Evolutionary conservation across 1,140 invertebrate species (phyloP), one percentile per base, ranked within the genome.

Genomic region (Octopus sinensis): DNA sequence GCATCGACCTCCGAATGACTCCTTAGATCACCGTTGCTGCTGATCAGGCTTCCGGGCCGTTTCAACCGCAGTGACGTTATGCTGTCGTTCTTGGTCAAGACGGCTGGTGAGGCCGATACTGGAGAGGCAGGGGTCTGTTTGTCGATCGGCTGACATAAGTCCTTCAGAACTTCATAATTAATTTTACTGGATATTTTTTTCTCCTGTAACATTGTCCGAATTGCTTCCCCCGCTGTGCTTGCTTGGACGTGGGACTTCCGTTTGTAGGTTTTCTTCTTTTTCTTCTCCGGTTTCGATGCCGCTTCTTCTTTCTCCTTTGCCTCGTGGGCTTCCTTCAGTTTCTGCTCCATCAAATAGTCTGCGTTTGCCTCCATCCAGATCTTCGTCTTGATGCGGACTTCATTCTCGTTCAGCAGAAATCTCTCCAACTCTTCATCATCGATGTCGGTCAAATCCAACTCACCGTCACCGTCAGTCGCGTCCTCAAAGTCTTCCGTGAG

Each of bases 171-270:
- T 86, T 99, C 97, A 88, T 99, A 99, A 91, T 99, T 98, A 54
- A 99, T 98, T 93, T 99, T 99, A 6, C 93, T 94, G 0, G 97
- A 98, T 81, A 99, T 95, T 88, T 96, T 96, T 90, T 97, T 98
- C 86, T 98, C 96, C 85, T 96, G 94, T 7, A 98, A 90, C 93
- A 98, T 97, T 90, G 96, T 97, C 87, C 97, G 96, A 53, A 98
- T 96, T 0, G 96, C 97, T 91, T 98, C 96, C 4, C 92, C 92
- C 17, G 96, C 95, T n/a, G 94, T 95, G 82, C 94, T 95, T 0
- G 96, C 94, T 92, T 90, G 90, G 91, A 84, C 56, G 80, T 83
- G 53, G 79, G 93, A 76, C 54, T 75, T 62, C 53, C 43, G 76
- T 30, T 30, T 78, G 17, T 79, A 81, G 43, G 79, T 83, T 82